Conservation (phyloP, 2,113 vertebrate genomes). For the Oreocharis arfaki region DNA sequence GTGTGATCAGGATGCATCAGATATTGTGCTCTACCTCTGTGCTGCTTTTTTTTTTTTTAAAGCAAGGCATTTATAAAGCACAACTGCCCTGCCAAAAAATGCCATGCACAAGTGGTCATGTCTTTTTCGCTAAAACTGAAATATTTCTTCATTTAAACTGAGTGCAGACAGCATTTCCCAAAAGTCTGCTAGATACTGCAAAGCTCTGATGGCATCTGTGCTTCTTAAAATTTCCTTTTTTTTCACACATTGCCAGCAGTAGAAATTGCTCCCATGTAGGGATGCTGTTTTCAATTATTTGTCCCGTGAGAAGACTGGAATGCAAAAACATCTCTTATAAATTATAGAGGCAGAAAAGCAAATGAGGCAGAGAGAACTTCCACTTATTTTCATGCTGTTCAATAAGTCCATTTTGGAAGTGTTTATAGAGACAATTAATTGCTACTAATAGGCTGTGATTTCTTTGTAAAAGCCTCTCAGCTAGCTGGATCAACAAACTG, state of each 20-base stretch:
- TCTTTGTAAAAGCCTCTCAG: slow-evolving; percentile 20
- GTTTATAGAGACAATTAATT: slow-evolving; percentile 48
- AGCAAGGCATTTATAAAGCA: not conserved
- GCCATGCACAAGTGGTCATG: not conserved
- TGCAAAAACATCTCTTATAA: slow-evolving; percentile 11
- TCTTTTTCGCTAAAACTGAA: slow-evolving; percentile 10
- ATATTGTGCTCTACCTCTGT: not conserved
- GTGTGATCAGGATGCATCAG: not conserved
- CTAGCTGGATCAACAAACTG: not conserved
- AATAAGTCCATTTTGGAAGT: not conserved
- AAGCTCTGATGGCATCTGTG: not conserved
- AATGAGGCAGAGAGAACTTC: slow-evolving; percentile 30
- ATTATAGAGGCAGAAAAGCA: slow-evolving; percentile 32
- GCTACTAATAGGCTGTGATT: slow-evolving; percentile 32
- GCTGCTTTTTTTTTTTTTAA: not conserved
- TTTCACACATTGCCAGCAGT: not conserved
- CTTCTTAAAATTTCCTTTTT: not conserved
- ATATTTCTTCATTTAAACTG: slow-evolving; percentile 2
- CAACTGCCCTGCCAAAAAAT: not conserved
- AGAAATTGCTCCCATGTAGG: slow-evolving; percentile 8
- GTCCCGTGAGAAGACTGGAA: slow-evolving; percentile 12
- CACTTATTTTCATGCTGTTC: slow-evolving; percentile 32
- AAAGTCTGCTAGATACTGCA: not conserved
- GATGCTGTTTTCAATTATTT: slow-evolving; percentile 42
- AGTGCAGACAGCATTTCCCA: not conserved